These are phyloP conservation scores for Zapornia atra DNA, from an alignment of 2,113 vertebrate species.

Conservation along the genomic window DNA sequence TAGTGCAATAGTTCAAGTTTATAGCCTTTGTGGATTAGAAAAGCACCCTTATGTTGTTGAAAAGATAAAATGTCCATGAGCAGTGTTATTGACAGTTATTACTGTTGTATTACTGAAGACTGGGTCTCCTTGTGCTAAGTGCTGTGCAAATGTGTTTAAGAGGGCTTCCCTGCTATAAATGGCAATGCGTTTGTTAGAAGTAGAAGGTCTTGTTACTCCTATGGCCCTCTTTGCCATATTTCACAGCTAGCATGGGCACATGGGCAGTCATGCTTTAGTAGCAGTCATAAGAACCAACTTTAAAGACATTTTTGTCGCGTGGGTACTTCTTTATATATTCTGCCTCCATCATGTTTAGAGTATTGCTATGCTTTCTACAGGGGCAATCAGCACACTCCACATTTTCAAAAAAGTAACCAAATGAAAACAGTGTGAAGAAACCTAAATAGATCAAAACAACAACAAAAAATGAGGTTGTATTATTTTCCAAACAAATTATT, in stretches of 20 bases:
- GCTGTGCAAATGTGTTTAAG: slow-evolving; percentile 29
- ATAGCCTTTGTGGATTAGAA: slow-evolving; percentile 32
- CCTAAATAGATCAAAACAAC: not conserved
- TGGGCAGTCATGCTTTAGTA: not conserved
- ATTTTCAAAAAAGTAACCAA: not conserved
- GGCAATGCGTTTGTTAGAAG: slow-evolving; percentile 31
- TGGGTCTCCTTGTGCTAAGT: not conserved
- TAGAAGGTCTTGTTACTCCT: slow-evolving; percentile 15
- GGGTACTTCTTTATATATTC: not conserved
- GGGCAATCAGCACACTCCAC: not conserved
- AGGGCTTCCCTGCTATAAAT: slow-evolving; percentile 14
- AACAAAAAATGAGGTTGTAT: not conserved
- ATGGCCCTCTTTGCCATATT: not conserved
- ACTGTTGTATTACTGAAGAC: not conserved
- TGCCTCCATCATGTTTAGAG: not conserved
- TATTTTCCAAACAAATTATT: not conserved
- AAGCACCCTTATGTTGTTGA: slow-evolving; percentile 17
- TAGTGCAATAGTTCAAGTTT: slow-evolving; percentile 35
- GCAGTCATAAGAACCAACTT: not conserved
- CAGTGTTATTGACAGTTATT: slow-evolving; percentile 48
- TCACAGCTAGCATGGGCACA: slow-evolving; percentile 1
- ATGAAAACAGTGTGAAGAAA: not conserved
- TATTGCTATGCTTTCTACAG: not conserved
- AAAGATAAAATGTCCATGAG: slow-evolving; percentile 32
- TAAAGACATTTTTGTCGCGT: not conserved